These are phyloP conservation scores for Orthosia cruda DNA, from an alignment of 2,888 invertebrate species.

Conservation along the genomic window DNA sequence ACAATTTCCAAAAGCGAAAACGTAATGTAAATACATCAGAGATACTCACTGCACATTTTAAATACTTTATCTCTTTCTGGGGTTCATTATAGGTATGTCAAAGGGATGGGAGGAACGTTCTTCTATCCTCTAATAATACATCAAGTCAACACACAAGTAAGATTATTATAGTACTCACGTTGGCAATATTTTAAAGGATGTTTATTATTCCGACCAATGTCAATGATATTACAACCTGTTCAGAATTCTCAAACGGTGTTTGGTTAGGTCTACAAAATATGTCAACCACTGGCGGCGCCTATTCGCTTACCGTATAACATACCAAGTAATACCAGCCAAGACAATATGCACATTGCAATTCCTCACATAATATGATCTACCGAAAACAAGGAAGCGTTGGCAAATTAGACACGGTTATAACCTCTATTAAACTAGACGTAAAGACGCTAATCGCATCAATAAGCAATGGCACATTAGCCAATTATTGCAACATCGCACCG, in stretches of 20 bases:
- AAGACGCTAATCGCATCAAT: conserved; percentile 48
- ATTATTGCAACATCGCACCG: conserved; percentile 43
- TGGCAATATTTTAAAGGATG: not conserved
- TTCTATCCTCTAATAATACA: not conserved
- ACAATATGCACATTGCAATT: conserved; percentile 30
- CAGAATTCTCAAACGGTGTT: not conserved
- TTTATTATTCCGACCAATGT: not conserved
- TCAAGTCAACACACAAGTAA: not conserved
- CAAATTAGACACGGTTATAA: conserved; percentile 13
- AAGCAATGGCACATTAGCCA: conserved; percentile 38
- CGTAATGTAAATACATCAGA: not conserved
- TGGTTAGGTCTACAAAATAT: not conserved
- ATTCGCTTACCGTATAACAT: conserved; percentile 3
- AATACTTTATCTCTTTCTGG: not conserved
- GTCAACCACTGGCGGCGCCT: not conserved
- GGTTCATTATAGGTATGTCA: not conserved
- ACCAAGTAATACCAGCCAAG: not conserved
- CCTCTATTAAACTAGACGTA: conserved; percentile 32
- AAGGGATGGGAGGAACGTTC: not conserved
- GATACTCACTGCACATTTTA: conserved; percentile 2
- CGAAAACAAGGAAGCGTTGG: not conserved
- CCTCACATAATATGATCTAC: not conserved
- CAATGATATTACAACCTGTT: not conserved
- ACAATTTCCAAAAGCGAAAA: not conserved
- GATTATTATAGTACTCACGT: not conserved